Evolutionary conservation across 1,140 invertebrate genomes (phyloP).

Genomic region (Pseudachorutes palmiensis): DNA sequence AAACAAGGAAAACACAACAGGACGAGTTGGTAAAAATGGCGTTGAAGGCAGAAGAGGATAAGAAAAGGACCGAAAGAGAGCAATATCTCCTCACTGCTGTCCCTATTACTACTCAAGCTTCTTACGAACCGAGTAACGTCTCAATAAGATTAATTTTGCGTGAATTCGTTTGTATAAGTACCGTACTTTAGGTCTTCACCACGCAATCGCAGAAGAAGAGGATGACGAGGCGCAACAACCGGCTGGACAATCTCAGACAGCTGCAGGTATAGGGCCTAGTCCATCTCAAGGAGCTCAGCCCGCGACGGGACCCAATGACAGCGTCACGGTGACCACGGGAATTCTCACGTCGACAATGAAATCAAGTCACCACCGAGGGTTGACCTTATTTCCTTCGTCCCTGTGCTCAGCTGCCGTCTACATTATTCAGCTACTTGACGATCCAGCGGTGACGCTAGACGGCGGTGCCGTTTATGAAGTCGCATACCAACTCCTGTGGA

Average conservation of each 20-base stretch:
- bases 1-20: slow-evolving; percentile 96
- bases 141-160: slow-evolving; percentile 3
- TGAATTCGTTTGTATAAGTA: not conserved
- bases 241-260: not conserved
- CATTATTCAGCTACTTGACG: slow-evolving; percentile 90
- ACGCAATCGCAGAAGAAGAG: slow-evolving; percentile 71
- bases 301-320: slow-evolving; percentile 20
- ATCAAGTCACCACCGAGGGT: slow-evolving; percentile 64
- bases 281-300: slow-evolving; percentile 15
- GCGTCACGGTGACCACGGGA: slow-evolving; percentile 35
- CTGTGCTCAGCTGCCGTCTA: slow-evolving; percentile 89
- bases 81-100: slow-evolving; percentile 96
- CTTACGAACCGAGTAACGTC: slow-evolving; percentile 74
- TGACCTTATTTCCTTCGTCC: slow-evolving; percentile 91
- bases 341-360: slow-evolving; percentile 19
- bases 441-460: slow-evolving; percentile 88
- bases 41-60: slow-evolving; percentile 88
- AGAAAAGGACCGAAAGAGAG: slow-evolving; percentile 84
- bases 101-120: slow-evolving; percentile 87
- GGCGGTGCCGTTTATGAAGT: slow-evolving; percentile 84
- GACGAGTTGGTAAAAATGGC: slow-evolving; percentile 94
- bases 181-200: slow-evolving; percentile 53
- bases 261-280: not conserved
- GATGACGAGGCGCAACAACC: slow-evolving; percentile 51
- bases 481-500: slow-evolving; percentile 91